Conservation (phyloP, 1,140 invertebrate species). For the Harpegnathos saltator region DNA sequence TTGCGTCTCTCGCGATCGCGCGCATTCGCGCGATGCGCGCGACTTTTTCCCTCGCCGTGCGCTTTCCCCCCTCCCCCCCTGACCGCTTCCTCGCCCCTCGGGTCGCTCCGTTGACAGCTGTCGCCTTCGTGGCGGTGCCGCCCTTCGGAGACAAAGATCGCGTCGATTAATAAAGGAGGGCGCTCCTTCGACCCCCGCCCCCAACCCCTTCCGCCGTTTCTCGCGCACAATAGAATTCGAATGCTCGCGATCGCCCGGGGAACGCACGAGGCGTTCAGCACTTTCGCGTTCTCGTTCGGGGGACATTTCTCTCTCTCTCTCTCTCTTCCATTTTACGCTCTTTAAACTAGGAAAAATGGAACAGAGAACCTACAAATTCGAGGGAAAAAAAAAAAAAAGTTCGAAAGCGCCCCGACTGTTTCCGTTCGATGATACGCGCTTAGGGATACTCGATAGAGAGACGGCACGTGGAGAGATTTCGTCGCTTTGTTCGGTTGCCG, state of each 20-base stretch:
- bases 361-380: neutral
- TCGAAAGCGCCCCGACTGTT: no score
- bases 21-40: neutral
- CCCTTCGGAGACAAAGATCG: conserved; percentile 63
- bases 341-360: neutral
- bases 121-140: conserved; percentile 52
- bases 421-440: no score
- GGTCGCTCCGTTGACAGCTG: conserved; percentile 63
- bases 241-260: neutral
- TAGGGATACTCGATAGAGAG: neutral
- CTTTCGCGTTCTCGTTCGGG: neutral
- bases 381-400: neutral
- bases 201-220: no score
- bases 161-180: conserved; percentile 42
- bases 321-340: no score
- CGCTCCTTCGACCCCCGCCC: neutral
- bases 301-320: neutral
- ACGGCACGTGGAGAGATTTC: conserved; percentile 50
- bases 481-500: conserved; percentile 34
- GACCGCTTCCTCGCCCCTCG: neutral
- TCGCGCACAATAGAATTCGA: conserved; percentile 7
- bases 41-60: conserved; percentile 5
- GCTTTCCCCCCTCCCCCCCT: no score
- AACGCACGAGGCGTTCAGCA: neutral
- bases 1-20: conserved; percentile 55